Conservation (phyloP, 37 sponge, comb jelly and placozoan species). For the Oscarella lobularis region DNA sequence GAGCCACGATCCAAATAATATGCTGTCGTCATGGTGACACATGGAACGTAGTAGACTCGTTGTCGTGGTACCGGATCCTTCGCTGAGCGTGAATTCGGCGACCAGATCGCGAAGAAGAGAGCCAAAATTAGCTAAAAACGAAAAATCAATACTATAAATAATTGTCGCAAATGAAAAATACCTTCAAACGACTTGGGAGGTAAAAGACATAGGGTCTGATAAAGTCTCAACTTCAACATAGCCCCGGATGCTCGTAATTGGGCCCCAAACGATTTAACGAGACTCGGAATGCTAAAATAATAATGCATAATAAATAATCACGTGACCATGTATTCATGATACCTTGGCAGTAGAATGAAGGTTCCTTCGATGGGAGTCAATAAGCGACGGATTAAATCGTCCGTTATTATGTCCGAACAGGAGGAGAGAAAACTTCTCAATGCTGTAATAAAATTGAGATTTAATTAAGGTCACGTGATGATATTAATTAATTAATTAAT, state of each 20-base stretch:
- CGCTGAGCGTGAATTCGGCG: conserved; percentile 72
- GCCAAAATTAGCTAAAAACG: conserved; percentile 39
- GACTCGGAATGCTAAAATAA: not conserved
- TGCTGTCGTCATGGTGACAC: conserved; percentile 79
- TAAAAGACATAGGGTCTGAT: conserved; percentile 36
- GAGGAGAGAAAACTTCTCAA: conserved; percentile 56
- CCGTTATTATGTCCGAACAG: conserved; percentile 70
- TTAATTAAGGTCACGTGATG: no score
- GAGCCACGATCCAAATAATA: conserved; percentile 77
- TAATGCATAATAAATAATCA: not conserved
- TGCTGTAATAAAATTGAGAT: no score
- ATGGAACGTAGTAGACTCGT: conserved; percentile 80
- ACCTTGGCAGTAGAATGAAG: conserved; percentile 18
- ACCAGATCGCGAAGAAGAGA: conserved; percentile 77
- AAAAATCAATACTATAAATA: not conserved
- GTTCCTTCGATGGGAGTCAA: conserved; percentile 74
- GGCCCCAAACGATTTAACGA: conserved; percentile 49
- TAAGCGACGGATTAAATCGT: conserved; percentile 54
- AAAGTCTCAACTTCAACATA: conserved; percentile 62
- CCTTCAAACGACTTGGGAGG: conserved; percentile 57
- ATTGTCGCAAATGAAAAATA: conserved; percentile 8
- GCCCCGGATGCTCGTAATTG: conserved; percentile 76
- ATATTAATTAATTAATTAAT: not conserved
- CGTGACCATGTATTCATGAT: not conserved
- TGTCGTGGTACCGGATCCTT: conserved; percentile 50